Evolutionary conservation across 2,797 vertebrate species (phyloP).

Genomic region (Brachymystax lenok): DNA sequence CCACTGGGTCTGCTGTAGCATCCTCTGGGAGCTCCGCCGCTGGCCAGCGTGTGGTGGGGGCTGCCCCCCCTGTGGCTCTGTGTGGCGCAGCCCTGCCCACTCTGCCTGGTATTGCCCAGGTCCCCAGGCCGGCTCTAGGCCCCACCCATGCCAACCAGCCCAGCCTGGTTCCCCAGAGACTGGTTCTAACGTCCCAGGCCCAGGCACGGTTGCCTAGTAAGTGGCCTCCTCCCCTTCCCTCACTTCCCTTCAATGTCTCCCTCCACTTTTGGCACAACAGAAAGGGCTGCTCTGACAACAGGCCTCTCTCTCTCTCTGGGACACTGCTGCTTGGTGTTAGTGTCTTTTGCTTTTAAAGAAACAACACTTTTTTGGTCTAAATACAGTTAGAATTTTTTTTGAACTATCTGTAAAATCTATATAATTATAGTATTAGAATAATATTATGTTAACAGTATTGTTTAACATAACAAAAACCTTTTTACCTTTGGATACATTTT

Average conservation of each 20-base stretch:
- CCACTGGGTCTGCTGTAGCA: conserved; percentile 66
- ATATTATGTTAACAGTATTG: no score
- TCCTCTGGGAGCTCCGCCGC: conserved; percentile 71
- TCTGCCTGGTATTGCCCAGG: conserved; percentile 73
- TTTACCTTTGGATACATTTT: no score
- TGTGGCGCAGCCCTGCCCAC: conserved; percentile 77
- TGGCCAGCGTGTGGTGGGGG: conserved; percentile 80
- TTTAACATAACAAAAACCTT: background rate
- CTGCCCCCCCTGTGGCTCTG: conserved; percentile 75
- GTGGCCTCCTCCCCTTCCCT: conserved; percentile 81
- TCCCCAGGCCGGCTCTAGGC: conserved; percentile 74
- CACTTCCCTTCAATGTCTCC: conserved; percentile 72
- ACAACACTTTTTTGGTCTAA: background rate
- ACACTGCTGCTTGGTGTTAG: conserved; percentile 72
- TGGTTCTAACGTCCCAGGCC: conserved; percentile 97
- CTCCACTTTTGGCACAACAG: conserved; percentile 71
- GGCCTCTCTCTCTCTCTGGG: conserved; percentile 54
- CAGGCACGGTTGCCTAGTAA: conserved; percentile 99
- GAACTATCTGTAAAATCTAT: background rate
- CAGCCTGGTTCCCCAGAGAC: conserved; percentile 92
- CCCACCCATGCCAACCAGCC: conserved; percentile 87
- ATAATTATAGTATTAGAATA: no score
- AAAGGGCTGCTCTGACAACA: conserved; percentile 60
- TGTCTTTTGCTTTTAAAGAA: conserved; percentile 29
- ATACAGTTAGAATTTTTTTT: no score